Base-by-base conservation (phyloP, 2,888 invertebrate genomes). In the Troglohyphantes excavatus region DNA sequence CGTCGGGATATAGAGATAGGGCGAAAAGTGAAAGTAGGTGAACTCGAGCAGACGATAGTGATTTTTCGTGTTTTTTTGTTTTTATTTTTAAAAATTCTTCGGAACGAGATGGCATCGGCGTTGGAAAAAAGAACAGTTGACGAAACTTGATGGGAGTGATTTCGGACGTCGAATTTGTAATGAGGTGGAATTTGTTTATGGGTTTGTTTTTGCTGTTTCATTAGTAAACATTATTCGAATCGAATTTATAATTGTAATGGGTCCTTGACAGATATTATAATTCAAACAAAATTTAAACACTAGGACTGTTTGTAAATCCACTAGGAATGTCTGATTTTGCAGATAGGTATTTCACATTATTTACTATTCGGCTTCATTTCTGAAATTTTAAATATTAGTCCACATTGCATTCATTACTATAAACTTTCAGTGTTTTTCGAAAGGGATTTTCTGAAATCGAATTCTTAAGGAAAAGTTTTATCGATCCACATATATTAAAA, bases 1-100 rank as follows among this genome's bases (percentile, higher is more conserved):
- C 65, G 65, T 65, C 53, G 53, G 13, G 7, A 53, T 53, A 29
- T 21, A 26, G 73, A 21, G 33, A 33, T 2, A 46, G 26, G 27
- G 73, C 53, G 76, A 46, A 39, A 26, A 39, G 70, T 9, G 13
- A 81, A 83, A 83, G 82, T 83, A 83, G 82, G 82, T 83, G 82
- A 83, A 72, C 82, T 39, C 61, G 46, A 21, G 27, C 79, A 29
- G 61, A 76, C 63, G 61, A 76, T 23, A 76, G 53, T 26, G 73
- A 33, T 76, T 61, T 76, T 63, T 21, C 19, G 26, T 53, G 46
- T 73, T 53, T 73, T 53, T 26, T 73, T 43, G 23, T 73, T 72
- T 23, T 72, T 59, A 19, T 59, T 9, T 33, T 23, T 33, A 27
- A 61, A 73, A 33, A 29, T 33, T 63, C 61, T 46, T 27, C 53